Conservation (phyloP, 64 coral and sea anemone genomes). For the Montipora capricornis region DNA sequence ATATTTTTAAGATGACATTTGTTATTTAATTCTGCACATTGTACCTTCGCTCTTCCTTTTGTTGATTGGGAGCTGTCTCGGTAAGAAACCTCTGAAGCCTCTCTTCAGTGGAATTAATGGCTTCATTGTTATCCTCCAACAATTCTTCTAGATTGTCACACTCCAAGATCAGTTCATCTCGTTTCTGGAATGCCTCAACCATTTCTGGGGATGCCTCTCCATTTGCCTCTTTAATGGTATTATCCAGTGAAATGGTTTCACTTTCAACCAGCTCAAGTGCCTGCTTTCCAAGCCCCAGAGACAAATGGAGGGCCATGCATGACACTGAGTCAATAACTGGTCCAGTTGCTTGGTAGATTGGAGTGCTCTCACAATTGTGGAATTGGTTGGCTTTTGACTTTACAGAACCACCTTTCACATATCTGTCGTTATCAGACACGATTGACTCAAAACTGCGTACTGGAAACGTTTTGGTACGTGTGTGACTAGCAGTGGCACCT, state of each 20-base stretch:
- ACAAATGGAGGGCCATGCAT: slow-evolving; percentile 57
- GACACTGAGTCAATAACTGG: slow-evolving; percentile 31
- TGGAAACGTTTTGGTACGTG: not conserved
- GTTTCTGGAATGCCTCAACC: not conserved
- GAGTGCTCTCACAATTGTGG: slow-evolving; percentile 28
- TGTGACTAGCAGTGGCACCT: not conserved
- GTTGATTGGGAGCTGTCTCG: not conserved
- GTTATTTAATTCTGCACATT: not conserved
- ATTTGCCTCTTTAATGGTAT: slow-evolving; percentile 30
- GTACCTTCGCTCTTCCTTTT: not conserved
- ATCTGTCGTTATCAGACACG: not conserved
- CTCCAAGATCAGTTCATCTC: not conserved
- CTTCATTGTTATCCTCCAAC: not conserved
- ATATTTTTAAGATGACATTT: not conserved
- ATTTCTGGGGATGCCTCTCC: slow-evolving; percentile 21
- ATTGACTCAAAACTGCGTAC: slow-evolving; percentile 18
- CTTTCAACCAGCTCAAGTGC: not conserved
- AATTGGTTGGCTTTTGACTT: slow-evolving; percentile 48
- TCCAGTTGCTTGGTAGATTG: slow-evolving; percentile 11
- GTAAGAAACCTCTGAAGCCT: not conserved
- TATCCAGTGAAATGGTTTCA: slow-evolving; percentile 29
- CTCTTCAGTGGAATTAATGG: not conserved
- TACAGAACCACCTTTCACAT: slow-evolving; percentile 21
- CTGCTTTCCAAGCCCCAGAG: slow-evolving; percentile 60
- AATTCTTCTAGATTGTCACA: not conserved